phyloP scores from a whole-genome alignment of 1,140 invertebrate species.

The Drosophila repletoides region DNA sequence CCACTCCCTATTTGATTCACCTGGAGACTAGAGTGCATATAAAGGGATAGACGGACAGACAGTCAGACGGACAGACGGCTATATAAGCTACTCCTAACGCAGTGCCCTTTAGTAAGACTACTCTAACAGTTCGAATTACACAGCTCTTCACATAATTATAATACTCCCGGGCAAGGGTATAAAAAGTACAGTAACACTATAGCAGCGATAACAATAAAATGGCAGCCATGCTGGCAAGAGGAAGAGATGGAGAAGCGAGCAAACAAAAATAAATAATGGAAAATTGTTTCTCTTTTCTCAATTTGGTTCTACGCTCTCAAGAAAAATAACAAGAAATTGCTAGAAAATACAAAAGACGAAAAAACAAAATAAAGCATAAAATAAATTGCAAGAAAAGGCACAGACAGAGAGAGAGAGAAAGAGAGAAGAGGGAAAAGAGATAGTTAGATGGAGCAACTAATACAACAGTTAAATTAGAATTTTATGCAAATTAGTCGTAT shows the following conservation, averaged over 20 bases:
- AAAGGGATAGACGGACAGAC: too few relatives aligned
- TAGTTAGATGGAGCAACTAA: constrained; percentile 12
- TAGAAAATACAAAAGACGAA: constrained; percentile 59
- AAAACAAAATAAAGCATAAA: constrained; percentile 79
- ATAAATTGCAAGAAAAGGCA: constrained; percentile 80
- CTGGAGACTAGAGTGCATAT: too few relatives aligned
- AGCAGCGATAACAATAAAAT: constrained; percentile 31
- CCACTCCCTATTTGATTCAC: too few relatives aligned
- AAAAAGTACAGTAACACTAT: constrained; percentile 1
- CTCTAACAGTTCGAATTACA: too few relatives aligned
- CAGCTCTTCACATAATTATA: too few relatives aligned
- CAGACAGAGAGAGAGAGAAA: constrained; percentile 23
- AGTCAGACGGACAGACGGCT: too few relatives aligned
- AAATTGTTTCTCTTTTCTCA: constrained; percentile 45
- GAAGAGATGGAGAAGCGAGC: constrained; percentile 39
- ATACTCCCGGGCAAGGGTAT: too few relatives aligned
- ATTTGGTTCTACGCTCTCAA: constrained; percentile 40
- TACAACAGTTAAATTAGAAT: constrained; percentile 74
- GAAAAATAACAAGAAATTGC: constrained; percentile 76
- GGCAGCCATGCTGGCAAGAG: constrained; percentile 42
- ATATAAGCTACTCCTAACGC: too few relatives aligned
- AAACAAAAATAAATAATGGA: constrained; percentile 55
- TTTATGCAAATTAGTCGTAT: constrained; percentile 75
- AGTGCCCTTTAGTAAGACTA: too few relatives aligned
- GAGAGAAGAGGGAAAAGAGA: constrained; percentile 1